Base-by-base conservation (phyloP, 2,113 vertebrate genomes). In the Progne subis region DNA sequence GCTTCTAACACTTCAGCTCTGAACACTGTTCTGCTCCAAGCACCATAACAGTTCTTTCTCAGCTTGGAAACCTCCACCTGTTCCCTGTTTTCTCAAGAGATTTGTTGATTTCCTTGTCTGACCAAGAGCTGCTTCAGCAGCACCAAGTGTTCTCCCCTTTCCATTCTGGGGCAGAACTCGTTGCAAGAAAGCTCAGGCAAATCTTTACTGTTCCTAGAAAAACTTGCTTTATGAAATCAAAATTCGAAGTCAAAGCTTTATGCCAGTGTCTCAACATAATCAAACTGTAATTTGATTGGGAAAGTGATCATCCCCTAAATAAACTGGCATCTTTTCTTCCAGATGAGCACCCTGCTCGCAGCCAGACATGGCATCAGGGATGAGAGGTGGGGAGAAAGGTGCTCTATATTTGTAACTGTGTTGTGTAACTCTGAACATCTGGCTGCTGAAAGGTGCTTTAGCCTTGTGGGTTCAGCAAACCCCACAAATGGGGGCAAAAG, bases 21-120 rank as follows among this genome's bases (percentile, higher is more conserved):
- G 84, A 95, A 88, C 78, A 12, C 6, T 9, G 18, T 95, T 95
- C 90, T 92, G 46, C 67, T 88, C 1, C 31, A 55, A 44, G 90
- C 94, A 72, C 65, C 74, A 56, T 55, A 82, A n/a, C 82, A 57
- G 88, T 76, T 89, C 59, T 37, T 79, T 69, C 91, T 55, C 78
- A 67, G 50, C 76, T 90, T 79, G 79, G 78, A 91, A 69, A 39
- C 50, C 29, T 55, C 24, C 52, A 49, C 44, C 83, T 26, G 0
- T 75, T 89, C 61, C 57, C 74, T 69, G 37, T 79, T 91, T 91
- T 56, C 44, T 19, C 49, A 82, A 82, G 91, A 86, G 65, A 75
- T 76, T 29, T 61, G 43, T 86, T 72, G 82, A 29, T 60, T 87
- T 26, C 21, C 1, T 80, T 84, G 50, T 52, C 13, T 21, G 75